Base-by-base conservation (phyloP, 1,140 invertebrate species). In the Antheraea pernyi region DNA sequence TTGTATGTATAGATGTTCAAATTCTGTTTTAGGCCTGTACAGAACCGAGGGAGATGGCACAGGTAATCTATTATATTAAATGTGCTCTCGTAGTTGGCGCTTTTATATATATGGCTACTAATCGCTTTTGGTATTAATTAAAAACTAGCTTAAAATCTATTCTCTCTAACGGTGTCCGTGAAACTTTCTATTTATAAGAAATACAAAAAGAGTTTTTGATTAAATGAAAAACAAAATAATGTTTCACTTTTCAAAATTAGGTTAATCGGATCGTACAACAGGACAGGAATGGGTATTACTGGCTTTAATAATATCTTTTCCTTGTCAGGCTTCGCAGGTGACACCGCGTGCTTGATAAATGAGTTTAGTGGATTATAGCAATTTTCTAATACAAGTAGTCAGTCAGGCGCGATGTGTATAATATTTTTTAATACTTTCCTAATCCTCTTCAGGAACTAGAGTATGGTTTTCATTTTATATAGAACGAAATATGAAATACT, bases 21-120 rank as follows among this genome's bases (percentile, higher is more conserved):
- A 84, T 84, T 86, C 82, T 86, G 84, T 86, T 86, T 82, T 86
- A 86, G 84, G 84, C 84, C 82, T 86, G 82, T 74, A 70, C 84
- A 72, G 80, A 77, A 75, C 67, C 78, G 71, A 78, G 82, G 81
- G 83, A 84, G 72, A 73, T 81, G 72, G 22, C 73, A 67, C 81
- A 86, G 84, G 84, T 86, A 84, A 84, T 78, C 59, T 75, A 46
- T 59, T 59, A 19, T 68, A 65, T 30, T 63, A 65, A 60, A 68
- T 72, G 63, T 68, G 59, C 37, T 67, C 59, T 70, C n/a, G 16
- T 66, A 59, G 61, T 19, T 48, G n/a, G 46, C 5, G 67, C 67
- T 68, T 68, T 68, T 59, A 62, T 19, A 68, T 68, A 36, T 61
- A 68, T 67, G 22, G 39, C 19, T 16, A 16, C 58, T 19, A 61